A percentile compares a stretch with the other conserved stretches of the same genome.
These are phyloP conservation scores for Chrysina gloriosa DNA, from an alignment of 2,888 invertebrate genomes.

Conservation along the genomic window DNA sequence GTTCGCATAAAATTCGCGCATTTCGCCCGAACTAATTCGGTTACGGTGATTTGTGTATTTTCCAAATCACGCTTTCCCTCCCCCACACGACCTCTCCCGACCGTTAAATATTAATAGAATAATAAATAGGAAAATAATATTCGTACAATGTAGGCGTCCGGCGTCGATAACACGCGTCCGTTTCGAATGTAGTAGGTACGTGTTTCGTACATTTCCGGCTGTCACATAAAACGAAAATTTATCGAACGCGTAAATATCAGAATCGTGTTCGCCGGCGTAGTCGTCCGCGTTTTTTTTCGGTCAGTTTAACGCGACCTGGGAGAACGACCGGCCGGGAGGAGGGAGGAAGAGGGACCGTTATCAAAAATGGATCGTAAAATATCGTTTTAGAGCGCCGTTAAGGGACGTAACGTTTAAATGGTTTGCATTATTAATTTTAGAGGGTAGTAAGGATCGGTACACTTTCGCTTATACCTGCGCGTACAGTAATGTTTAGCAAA, in stretches of 20 bases:
- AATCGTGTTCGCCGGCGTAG: neutral
- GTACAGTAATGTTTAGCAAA: neutral
- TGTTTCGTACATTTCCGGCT: slow-evolving; percentile 19
- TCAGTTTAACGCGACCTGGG: neutral
- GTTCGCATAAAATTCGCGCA: neutral
- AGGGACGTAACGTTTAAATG: slow-evolving; percentile 2
- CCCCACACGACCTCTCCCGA: neutral
- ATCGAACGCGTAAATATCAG: slow-evolving; percentile 26
- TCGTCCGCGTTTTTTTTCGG: neutral
- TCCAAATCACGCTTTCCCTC: neutral
- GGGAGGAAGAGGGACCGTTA: neutral
- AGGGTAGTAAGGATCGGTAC: neutral
- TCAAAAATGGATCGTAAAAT: slow-evolving; percentile 33
- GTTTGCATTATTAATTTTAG: slow-evolving; percentile 24
- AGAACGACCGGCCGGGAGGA: neutral
- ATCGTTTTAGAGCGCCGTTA: neutral
- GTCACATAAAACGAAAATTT: slow-evolving; percentile 32
- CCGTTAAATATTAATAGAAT: slow-evolving; percentile 22
- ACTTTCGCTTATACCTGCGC: neutral
- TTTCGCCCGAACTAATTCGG: neutral
- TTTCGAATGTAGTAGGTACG: slow-evolving; percentile 6
- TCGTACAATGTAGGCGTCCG: neutral
- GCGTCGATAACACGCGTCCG: slow-evolving; percentile 16
- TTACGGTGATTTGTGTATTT: slow-evolving; percentile 1
- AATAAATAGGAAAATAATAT: slow-evolving; percentile 12